Evolutionary conservation across 2,797 vertebrate species (phyloP).

Genomic region (Rhinichthys osculus): DNA sequence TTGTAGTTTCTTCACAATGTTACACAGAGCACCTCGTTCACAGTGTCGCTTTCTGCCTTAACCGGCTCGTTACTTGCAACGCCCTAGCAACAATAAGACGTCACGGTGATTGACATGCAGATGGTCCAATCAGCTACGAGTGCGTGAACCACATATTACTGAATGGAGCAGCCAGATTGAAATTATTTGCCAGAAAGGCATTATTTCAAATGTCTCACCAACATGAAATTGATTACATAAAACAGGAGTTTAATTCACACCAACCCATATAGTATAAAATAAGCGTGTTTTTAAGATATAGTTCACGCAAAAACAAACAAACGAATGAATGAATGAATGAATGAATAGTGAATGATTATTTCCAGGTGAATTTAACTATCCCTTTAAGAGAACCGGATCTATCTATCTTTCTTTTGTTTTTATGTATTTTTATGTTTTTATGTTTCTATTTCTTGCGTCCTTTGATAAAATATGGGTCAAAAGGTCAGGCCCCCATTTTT

Average conservation of each 20-base stretch:
- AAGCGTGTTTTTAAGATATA: neutral
- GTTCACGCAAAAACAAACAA: neutral
- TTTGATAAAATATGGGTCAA: slow-evolving; percentile 50
- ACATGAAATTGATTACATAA: neutral
- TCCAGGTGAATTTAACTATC: neutral
- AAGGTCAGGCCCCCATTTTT: neutral
- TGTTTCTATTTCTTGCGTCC: neutral
- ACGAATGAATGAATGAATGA: neutral
- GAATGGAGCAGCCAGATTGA: slow-evolving; percentile 10
- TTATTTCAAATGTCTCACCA: neutral
- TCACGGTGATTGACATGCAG: slow-evolving; percentile 55
- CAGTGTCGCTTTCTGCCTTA: slow-evolving; percentile 33
- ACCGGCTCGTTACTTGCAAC: slow-evolving; percentile 57
- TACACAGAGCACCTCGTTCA: neutral
- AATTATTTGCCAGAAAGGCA: neutral
- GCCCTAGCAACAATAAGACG: slow-evolving; percentile 68
- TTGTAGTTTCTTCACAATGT: neutral
- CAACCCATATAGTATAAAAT: neutral
- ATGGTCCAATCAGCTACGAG: slow-evolving; percentile 43
- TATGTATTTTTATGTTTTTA: neutral
- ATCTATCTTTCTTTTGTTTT: neutral
- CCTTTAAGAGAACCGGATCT: slow-evolving; percentile 1
- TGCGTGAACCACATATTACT: neutral
- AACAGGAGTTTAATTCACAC: neutral
- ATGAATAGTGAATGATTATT: neutral